phyloP scores from a whole-genome alignment of 1,140 invertebrate genomes.

The Drosophila sproati region DNA sequence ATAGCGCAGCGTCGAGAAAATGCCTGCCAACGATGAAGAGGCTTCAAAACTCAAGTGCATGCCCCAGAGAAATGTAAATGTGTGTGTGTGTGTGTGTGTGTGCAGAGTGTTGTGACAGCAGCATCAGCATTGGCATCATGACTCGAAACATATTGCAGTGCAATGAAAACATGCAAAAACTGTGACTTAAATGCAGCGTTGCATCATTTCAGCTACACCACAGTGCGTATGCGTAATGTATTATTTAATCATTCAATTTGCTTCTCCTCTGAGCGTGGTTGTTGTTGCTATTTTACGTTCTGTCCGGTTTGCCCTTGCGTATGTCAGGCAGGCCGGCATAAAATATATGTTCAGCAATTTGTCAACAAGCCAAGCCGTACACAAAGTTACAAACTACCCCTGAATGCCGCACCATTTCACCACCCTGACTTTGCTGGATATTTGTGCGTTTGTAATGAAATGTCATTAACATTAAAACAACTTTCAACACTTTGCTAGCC shows the following conservation, averaged over 20 bases:
- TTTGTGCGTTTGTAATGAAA: constrained; percentile 62
- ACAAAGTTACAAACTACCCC: constrained; percentile 13
- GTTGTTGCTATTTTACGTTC: constrained; percentile 14
- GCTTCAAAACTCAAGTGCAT: constrained; percentile 52
- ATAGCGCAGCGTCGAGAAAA: constrained; percentile 57
- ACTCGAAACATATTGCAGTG: not conserved
- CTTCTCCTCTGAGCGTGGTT: too few relatives aligned
- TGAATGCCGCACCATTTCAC: not conserved
- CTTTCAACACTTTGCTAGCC: constrained; percentile 64
- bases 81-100: constrained; percentile 3
- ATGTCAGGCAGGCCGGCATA: constrained; percentile 32
- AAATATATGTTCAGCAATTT: constrained; percentile 72
- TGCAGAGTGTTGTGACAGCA: not conserved
- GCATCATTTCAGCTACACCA: constrained; percentile 35
- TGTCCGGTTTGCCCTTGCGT: constrained; percentile 8
- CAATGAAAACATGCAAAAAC: constrained; percentile 1
- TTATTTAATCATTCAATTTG: constrained; percentile 72
- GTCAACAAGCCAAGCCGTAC: constrained; percentile 53
- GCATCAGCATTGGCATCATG: not conserved
- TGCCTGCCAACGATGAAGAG: constrained; percentile 5
- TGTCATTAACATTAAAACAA: constrained; percentile 77
- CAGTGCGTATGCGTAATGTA: constrained; percentile 64
- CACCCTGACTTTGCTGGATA: constrained; percentile 15
- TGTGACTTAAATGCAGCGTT: constrained; percentile 30
- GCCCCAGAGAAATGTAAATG: constrained; percentile 55